Conservation (phyloP, 2,797 vertebrate species). For the Oryzias dopingdopingensis region DNA sequence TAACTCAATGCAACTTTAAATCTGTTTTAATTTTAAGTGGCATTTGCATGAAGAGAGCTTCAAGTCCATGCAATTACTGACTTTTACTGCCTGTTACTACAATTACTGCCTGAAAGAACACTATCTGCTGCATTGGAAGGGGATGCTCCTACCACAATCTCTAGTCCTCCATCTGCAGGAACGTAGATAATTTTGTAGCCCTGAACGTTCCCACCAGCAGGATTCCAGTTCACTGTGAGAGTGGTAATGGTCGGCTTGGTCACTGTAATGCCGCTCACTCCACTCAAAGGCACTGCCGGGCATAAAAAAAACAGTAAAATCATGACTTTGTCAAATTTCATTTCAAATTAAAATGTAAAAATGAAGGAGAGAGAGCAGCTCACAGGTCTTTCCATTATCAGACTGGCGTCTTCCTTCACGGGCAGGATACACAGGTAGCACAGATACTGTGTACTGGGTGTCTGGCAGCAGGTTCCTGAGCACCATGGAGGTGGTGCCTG, state of each 20-base stretch:
- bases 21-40: too few relatives aligned
- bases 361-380: constrained; percentile 47
- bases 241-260: constrained; percentile 88
- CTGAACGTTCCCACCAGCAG: constrained; percentile 92
- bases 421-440: constrained; percentile 85
- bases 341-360: too few relatives aligned
- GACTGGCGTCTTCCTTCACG: constrained; percentile 90
- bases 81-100: too few relatives aligned
- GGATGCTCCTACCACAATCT: constrained; percentile 63
- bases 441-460: constrained; percentile 86
- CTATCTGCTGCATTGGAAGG: too few relatives aligned
- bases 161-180: constrained; percentile 82
- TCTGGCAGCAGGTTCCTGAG: constrained; percentile 90
- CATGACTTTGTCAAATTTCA: too few relatives aligned
- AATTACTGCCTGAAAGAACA: too few relatives aligned
- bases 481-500: constrained; percentile 81
- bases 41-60: too few relatives aligned
- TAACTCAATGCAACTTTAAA: too few relatives aligned
- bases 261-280: constrained; percentile 84
- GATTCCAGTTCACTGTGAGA: constrained; percentile 89
- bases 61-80: too few relatives aligned
- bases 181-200: constrained; percentile 92
- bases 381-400: constrained; percentile 90
- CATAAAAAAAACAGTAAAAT: not conserved
- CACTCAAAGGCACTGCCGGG: not conserved